Evolutionary conservation across 2,113 vertebrate species (phyloP), one percentile per base, ranked within the genome.

Genomic region (Psephotus haematonotus): DNA sequence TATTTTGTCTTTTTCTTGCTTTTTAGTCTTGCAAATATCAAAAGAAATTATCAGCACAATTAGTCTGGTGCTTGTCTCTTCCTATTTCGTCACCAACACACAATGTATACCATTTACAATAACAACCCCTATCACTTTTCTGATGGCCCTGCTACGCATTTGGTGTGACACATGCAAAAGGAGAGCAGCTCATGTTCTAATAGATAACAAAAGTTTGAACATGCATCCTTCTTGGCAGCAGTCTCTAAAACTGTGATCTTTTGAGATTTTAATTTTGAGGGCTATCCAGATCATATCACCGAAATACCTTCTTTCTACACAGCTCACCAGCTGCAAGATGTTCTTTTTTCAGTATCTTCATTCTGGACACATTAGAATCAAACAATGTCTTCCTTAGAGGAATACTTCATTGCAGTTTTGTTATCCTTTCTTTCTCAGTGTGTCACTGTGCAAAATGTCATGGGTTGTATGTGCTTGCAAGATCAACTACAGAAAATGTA

Each of bases 21-120:
- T 62, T 81, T 75, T 52, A 53, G 23, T 59, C 57, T 89, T 91
- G 72, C 67, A 84, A 96, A 46, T 94, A 76, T 89, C 88, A 96
- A 86, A 97, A 94, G 64, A 93, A 91, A 95, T 96, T 69, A 92
- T 63, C 83, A 87, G 86, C 77, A 93, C 90, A 60, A 86, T 92
- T 90, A 82, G 77, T 96, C 92, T 95, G 92, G 86, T 92, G 52
- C 86, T 92, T 93, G 86, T 95, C 93, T 3, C 70, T 92, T 87
- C 59, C 53, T 35, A 76, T 95, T 88, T 69, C n/a, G 47, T 93
- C 91, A 70, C 10, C 59, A 13, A 5, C 49, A 53, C 1, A 8
- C 83, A 92, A 57, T 0, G 0, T 47, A 39, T 39, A 96, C 83
- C 67, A 25, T 35, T 92, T 92, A 93, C 77, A 72, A 14, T 44